Evolutionary conservation across 2,113 vertebrate genomes (phyloP), one percentile per base, ranked within the genome.

Genomic region (Varanus salvator): DNA sequence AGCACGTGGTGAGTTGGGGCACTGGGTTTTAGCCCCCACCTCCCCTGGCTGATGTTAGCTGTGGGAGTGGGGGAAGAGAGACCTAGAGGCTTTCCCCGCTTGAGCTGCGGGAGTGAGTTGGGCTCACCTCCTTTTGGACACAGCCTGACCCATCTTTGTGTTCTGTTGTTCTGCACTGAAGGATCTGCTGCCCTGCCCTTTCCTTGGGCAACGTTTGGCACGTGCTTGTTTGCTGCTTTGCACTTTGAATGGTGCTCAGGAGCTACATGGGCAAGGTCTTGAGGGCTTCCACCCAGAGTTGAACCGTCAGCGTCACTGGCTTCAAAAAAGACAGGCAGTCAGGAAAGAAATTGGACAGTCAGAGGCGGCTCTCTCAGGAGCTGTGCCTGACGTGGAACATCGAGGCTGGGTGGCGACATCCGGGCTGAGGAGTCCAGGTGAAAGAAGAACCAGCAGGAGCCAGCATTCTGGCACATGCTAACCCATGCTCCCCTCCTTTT

Each of bases 401-500:
- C 12, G 71, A 31, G 34, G 15, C 11, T 44, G 14, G 34, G 57
- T 15, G 57, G 9, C 11, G 3, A 15, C 3, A 25, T 23, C 38
- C 17, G 25, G 21, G 38, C 81, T 8, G 27, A 2, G 3, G 14
- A 48, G 6, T 76, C n/a, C 4, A 1, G n/a, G 29, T 38, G 52
- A 1, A 60, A 76, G 34, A 12, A 3, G 19, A 11, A 48, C 19
- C 31, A 9, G 21, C 31, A 5, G 4, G 6, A 52, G 23, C 31
- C 7, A 29, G 66, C 12, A 44, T 27, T 11, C 48, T 64, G 1
- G 15, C 31, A 1, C 12, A 4, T 52, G 71, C 89, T 90, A 80
- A 90, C 54, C 31, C 88, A 5, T 75, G n/a, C 76, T 60, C 38
- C 77, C 50, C 2, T 81, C 27, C 1, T n/a, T 83, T 92, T 95